A percentile compares a stretch with the other conserved stretches of the same genome.
phyloP scores from a whole-genome alignment of 1,140 invertebrate genomes.

The Vanessa tameamea region DNA sequence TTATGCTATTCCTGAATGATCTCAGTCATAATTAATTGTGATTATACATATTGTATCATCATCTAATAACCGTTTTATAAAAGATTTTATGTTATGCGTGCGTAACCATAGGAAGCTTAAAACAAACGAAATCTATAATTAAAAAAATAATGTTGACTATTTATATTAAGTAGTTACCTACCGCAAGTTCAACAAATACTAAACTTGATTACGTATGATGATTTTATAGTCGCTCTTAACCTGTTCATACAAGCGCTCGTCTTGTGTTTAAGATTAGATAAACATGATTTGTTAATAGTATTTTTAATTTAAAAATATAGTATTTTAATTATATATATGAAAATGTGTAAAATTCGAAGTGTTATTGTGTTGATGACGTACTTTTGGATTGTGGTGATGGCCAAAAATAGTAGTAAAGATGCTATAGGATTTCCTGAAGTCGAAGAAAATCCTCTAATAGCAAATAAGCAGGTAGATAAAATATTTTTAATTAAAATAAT shows the following conservation, averaged over 20 bases:
- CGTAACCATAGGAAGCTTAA: too few relatives aligned
- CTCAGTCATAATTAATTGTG: too few relatives aligned
- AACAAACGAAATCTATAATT: too few relatives aligned
- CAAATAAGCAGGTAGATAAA: constrained; percentile 62
- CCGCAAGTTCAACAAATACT: constrained; percentile 7
- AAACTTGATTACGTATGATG: constrained; percentile 7
- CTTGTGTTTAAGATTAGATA: not conserved
- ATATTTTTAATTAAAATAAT: constrained; percentile 5
- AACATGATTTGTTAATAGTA: too few relatives aligned
- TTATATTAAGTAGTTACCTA: not conserved
- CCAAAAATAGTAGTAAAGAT: constrained; percentile 31
- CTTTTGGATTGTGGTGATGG: not conserved
- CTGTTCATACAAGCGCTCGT: constrained; percentile 19
- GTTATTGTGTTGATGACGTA: constrained; percentile 14
- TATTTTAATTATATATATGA: not conserved
- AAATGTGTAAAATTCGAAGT: not conserved
- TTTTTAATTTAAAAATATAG: not conserved
- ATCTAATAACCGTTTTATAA: too few relatives aligned
- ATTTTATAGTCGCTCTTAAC: constrained; percentile 18
- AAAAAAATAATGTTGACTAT: too few relatives aligned
- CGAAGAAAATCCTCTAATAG: constrained; percentile 56
- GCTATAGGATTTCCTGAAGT: constrained; percentile 65
- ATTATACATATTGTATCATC: too few relatives aligned
- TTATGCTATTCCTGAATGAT: too few relatives aligned
- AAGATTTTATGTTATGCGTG: too few relatives aligned